Evolutionary conservation across 2,888 invertebrate species (phyloP).

Genomic region (Gnatocerus cornutus): DNA sequence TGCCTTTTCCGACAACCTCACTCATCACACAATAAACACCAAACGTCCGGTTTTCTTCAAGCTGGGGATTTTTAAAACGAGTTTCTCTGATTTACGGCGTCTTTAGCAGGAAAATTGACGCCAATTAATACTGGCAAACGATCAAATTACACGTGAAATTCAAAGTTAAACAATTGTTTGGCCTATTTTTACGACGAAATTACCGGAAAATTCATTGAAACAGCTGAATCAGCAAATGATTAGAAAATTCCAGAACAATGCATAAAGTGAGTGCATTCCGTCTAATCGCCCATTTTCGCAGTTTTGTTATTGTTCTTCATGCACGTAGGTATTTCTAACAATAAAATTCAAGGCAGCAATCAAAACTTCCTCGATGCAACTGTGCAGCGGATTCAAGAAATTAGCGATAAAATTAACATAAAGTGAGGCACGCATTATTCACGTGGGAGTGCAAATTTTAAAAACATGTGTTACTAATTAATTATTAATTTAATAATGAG

Average conservation of each 20-base stretch:
- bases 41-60: too few species aligned
- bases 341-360: neutral
- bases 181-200: too few species aligned
- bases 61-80: neutral
- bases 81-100: neutral
- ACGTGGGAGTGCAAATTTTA: neutral
- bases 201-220: too few species aligned
- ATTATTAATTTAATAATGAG: too few species aligned
- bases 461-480: too few species aligned
- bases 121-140: slow-evolving; percentile 17
- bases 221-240: too few species aligned
- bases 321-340: neutral
- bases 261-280: neutral
- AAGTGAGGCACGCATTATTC: neutral
- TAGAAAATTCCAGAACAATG: too few species aligned
- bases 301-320: neutral
- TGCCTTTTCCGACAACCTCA: slow-evolving; percentile 1
- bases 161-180: too few species aligned
- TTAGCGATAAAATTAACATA: neutral
- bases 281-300: neutral
- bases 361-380: neutral
- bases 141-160: slow-evolving; percentile 23
- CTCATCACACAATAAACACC: neutral
- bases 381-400: neutral
- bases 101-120: slow-evolving; percentile 1